Conservation (phyloP, 2,113 vertebrate species). For the Morone chrysops region DNA sequence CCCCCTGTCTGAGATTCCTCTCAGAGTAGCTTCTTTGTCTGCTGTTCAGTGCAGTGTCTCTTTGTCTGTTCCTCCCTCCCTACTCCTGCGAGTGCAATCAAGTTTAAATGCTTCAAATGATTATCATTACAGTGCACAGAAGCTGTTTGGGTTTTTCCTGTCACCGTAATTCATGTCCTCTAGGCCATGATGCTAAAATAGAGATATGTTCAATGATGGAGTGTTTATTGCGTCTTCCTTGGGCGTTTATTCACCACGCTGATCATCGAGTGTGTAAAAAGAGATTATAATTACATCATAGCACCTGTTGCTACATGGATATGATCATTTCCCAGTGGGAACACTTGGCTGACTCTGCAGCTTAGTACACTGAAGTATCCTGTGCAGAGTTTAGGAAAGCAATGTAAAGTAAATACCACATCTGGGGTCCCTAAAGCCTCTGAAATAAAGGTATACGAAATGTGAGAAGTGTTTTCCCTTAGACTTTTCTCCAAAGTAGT, state of each 20-base stretch:
- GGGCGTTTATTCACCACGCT: constrained; percentile 17
- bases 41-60: constrained; percentile 38
- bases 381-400: constrained; percentile 19
- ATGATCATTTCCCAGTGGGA: constrained; percentile 44
- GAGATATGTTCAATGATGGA: constrained; percentile 25
- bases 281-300: constrained; percentile 41
- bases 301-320: constrained; percentile 64
- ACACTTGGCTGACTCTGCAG: constrained; percentile 40
- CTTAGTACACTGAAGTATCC: constrained; percentile 21
- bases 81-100: constrained; percentile 27
- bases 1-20: constrained; percentile 63
- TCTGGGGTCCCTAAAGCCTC: neutral
- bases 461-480: constrained; percentile 25
- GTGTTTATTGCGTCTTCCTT: neutral
- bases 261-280: constrained; percentile 22
- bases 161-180: constrained; percentile 20
- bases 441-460: constrained; percentile 46
- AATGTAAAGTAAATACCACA: constrained; percentile 24
- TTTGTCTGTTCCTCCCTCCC: constrained; percentile 27
- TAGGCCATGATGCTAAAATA: constrained; percentile 11
- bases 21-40: constrained; percentile 66
- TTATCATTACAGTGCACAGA: constrained; percentile 48
- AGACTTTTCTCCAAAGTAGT: constrained; percentile 33
- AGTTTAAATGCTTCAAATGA: constrained; percentile 37
- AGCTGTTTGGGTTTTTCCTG: constrained; percentile 31